phyloP scores from a whole-genome alignment of 2,113 vertebrate genomes.

The human (Homo sapiens) region GRCh38 chr2:36076501-36077000 shows the following conservation, averaged over 20 bases:
- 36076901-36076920: neutral
- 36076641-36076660: conserved; percentile 40
- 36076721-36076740: neutral
- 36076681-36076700: neutral
- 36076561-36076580: neutral
- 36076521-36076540: neutral
- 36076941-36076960: conserved; percentile 9
- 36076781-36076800: neutral
- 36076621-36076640: neutral
- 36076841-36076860: conserved; percentile 26
- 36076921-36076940: conserved; percentile 44
- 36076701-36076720: conserved; percentile 15
- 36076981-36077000: conserved; percentile 43
- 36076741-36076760: neutral
- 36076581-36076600: neutral
- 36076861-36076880: conserved; percentile 8
- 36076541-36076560: neutral
- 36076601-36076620: conserved; percentile 34
- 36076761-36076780: neutral
- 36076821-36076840: neutral
- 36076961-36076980: neutral
- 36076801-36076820: conserved; percentile 33
- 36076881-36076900: conserved; percentile 28
- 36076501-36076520: neutral
- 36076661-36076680: neutral